Base-by-base conservation (phyloP, 2,888 invertebrate species). In the Unio delphinus region DNA sequence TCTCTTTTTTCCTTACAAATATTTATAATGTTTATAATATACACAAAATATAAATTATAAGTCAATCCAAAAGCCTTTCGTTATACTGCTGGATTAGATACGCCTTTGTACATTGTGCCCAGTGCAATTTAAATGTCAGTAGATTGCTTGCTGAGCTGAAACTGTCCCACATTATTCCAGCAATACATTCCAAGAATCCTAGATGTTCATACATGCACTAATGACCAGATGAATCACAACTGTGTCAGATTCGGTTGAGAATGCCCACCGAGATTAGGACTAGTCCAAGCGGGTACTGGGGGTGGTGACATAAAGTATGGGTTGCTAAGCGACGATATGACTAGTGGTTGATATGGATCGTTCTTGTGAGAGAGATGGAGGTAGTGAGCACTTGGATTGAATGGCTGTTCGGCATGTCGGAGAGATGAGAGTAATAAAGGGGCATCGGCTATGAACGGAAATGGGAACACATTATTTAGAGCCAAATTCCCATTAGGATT, bases 361-460 rank as follows among this genome's bases (percentile, higher is more conserved):
- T 84, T 80, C 57, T 70, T 67, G 65, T 68, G 73, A 30, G 75
- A 69, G 15, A 74, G 64, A 26, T 68, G 58, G 11, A 77, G 79
- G 68, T 81, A 81, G 34, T 79, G 81, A 7, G 80, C 72, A 59
- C 80, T 76, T 1, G 80, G 81, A 4, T 76, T 70, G 23, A 72
- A 78, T 6, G 78, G 67, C 23, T 83, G 70, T 17, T 83, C 83
- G 11, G 74, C 67, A 54, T 81, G 84, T 11, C 84, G 75, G 18
- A 83, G 65, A 17, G 79, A 80, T 56, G 85, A 85, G 68, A 85
- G 71, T 68, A 85, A 69, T 66, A 83, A 70, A 8, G 84, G 83
- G 15, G 83, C 81, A 34, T 86, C 86, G 4, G 84, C 83, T 18
- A 84, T 70, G 55, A 84, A 81, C 4, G 83, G 83, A 62, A 80